Base-by-base conservation (phyloP, 1,140 invertebrate genomes). In the Diuraphis noxia region DNA sequence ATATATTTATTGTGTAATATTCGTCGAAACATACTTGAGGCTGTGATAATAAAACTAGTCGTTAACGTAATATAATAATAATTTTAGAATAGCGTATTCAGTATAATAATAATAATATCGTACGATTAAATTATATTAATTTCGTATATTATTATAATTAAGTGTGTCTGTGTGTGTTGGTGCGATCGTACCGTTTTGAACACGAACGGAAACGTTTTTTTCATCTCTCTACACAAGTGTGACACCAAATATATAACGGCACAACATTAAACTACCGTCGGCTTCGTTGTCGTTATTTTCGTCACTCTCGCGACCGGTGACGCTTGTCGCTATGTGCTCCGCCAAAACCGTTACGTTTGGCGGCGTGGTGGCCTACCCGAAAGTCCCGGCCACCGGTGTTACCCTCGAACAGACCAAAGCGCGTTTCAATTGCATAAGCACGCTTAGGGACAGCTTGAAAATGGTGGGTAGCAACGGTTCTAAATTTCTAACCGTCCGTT, bases 401-500 rank as follows among this genome's bases (percentile, higher is more conserved):
- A 41, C 46, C 46, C 41, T 82, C 13, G 89, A 91, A 23, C 89
- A 91, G 89, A 82, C 89, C 77, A 93, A 93, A 91, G 92, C 93
- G 91, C 92, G 93, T 38, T 93, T 93, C 91, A 93, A 93, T 85
- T 93, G 93, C 89, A 92, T 92, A 25, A 92, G 93, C 46, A 93
- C 92, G 34, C 92, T 93, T n/a, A 92, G 93, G 63, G 93, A 92
- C 56, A 93, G 93, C 88, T 94, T 94, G 93, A 94, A 94, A 92
- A 96, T 97, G 96, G 96, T 97, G 93, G 96, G 96, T 94, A 96
- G 95, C 94, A 97, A 96, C 94, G 96, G 96, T 43, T 92, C 92
- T 93, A 97, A 96, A 93, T 96, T 97, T 95, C 96, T 97, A 94
- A 96, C 96, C 93, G 96, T 97, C 93, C 96, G 96, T 94, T 96